Percentiles rank a stretch among this genome's conserved stretches.
phyloP scores from a whole-genome alignment of 2,113 vertebrate genomes.

The Psammodynastes pulverulentus region DNA sequence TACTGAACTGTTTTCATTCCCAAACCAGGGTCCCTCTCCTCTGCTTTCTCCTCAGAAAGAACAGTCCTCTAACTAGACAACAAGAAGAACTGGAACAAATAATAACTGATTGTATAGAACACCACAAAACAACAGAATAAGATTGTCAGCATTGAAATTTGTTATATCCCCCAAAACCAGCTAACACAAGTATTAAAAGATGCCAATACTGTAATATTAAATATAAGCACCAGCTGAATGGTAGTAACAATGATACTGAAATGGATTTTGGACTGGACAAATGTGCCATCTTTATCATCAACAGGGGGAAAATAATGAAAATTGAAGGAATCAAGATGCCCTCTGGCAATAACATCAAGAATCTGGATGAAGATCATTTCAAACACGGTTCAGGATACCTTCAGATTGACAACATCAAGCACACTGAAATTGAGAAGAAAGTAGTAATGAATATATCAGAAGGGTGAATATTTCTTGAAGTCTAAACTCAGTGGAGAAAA shows the following conservation, averaged over 20 bases:
- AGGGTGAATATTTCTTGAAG: not conserved
- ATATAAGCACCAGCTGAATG: not conserved
- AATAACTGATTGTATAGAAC: not conserved
- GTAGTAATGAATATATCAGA: too few relatives aligned
- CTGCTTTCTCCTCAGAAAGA: not conserved
- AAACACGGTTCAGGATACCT: too few relatives aligned
- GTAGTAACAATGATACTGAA: not conserved
- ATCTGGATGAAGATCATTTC: not conserved
- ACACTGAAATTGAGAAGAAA: not conserved
- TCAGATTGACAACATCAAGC: not conserved
- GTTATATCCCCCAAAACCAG: not conserved
- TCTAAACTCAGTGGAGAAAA: not conserved
- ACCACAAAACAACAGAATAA: not conserved
- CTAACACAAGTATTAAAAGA: not conserved
- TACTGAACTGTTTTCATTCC: not conserved
- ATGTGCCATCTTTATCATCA: not conserved
- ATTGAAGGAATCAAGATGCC: not conserved
- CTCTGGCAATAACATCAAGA: not conserved
- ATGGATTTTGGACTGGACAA: not conserved
- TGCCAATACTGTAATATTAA: not conserved
- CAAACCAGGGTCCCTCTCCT: not conserved
- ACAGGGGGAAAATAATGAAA: not conserved
- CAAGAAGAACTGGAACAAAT: not conserved
- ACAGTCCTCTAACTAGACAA: not conserved
- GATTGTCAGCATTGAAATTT: not conserved